phyloP scores from a whole-genome alignment of 1,140 invertebrate species.

The Macrotrachela quadricornifera region DNA sequence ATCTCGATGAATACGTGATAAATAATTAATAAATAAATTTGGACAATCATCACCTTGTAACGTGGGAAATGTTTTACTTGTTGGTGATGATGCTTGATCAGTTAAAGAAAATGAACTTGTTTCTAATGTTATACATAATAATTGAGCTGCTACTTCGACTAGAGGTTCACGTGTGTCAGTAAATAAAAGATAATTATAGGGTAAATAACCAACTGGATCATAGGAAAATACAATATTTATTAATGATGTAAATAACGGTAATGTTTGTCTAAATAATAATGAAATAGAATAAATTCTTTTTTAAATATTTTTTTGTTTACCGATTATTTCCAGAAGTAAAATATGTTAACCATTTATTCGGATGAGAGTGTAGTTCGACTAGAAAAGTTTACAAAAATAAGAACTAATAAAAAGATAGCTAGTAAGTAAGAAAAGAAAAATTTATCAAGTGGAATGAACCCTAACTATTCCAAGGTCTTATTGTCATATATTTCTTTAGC shows the following conservation, averaged over 20 bases:
- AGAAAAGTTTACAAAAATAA: constrained; percentile 7
- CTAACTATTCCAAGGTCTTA: too few relatives aligned
- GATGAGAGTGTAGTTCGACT: constrained; percentile 28
- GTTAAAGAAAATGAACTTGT: not conserved
- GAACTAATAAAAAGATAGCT: too few relatives aligned
- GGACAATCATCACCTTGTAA: constrained; percentile 11
- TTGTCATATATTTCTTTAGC: too few relatives aligned
- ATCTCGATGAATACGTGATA: constrained; percentile 89
- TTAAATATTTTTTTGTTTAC: constrained; percentile 10
- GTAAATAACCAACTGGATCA: constrained; percentile 82
- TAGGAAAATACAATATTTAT: constrained; percentile 90
- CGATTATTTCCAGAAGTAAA: constrained; percentile 36
- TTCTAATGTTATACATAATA: constrained; percentile 7
- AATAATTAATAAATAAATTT: constrained; percentile 95
- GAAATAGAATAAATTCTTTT: not conserved
- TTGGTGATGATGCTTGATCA: not conserved
- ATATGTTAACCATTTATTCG: constrained; percentile 37
- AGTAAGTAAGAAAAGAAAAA: too few relatives aligned
- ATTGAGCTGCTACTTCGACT: constrained; percentile 77
- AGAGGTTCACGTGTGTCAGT: constrained; percentile 77
- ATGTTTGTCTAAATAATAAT: constrained; percentile 45
- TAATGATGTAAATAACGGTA: constrained; percentile 90
- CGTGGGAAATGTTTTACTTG: too few relatives aligned
- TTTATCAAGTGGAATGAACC: too few relatives aligned
- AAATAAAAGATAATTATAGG: constrained; percentile 91